Evolutionary conservation across 2,888 invertebrate genomes (phyloP).

Genomic region (Diploptera punctata): DNA sequence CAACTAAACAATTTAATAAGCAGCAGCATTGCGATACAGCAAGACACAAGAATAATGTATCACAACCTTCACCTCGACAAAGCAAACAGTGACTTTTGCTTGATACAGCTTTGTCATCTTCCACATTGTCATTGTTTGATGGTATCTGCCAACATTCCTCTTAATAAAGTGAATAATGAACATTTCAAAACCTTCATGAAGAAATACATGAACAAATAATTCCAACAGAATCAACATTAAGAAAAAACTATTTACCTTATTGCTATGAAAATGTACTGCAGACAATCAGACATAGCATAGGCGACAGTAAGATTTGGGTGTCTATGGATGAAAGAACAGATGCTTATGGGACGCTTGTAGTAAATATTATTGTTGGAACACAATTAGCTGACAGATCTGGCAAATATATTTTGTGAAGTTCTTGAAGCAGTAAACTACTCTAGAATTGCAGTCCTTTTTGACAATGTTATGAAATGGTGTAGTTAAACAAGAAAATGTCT

Average conservation of each 20-base stretch:
- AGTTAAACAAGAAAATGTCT: too few species aligned
- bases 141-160: too few species aligned
- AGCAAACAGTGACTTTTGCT: not conserved
- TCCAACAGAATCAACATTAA: not conserved
- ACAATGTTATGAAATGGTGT: not conserved
- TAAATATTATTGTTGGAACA: not conserved
- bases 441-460: not conserved
- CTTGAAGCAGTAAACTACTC: slow-evolving; percentile 6
- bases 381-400: not conserved
- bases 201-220: not conserved
- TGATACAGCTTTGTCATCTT: not conserved
- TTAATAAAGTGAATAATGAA: not conserved
- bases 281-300: not conserved
- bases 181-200: not conserved
- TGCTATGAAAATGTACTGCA: not conserved
- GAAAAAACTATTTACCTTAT: not conserved
- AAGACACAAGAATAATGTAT: not conserved
- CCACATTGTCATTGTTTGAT: not conserved
- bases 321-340: not conserved
- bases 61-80: not conserved
- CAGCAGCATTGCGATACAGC: not conserved
- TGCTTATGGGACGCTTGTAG: not conserved
- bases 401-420: not conserved
- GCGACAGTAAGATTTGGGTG: not conserved
- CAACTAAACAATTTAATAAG: too few species aligned